Percentiles rank a stretch among this genome's conserved stretches.
Evolutionary conservation across 64 coral and sea anemone genomes (phyloP).

Genomic region (Porites australiensis): DNA sequence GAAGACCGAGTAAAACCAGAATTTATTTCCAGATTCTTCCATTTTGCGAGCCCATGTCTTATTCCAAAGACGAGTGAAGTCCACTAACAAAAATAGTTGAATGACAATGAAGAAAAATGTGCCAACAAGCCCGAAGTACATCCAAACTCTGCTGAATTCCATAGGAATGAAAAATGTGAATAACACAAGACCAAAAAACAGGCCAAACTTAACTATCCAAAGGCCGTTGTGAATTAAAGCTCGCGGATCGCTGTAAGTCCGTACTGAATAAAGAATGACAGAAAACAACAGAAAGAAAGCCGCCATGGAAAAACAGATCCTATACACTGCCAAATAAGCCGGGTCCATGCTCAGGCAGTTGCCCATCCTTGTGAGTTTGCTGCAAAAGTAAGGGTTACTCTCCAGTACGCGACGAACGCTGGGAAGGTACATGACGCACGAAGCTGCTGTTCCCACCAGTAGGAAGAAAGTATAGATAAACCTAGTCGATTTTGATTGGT

Average conservation of each 20-base stretch:
- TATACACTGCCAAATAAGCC: conserved; percentile 92
- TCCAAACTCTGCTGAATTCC: conserved; percentile 92
- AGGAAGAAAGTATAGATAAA: conserved; percentile 90
- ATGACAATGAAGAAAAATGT: conserved; percentile 91
- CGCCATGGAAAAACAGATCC: conserved; percentile 97
- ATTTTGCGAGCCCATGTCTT: conserved; percentile 52
- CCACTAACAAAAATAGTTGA: conserved; percentile 81
- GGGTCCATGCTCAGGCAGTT: conserved; percentile 95
- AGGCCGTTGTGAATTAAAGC: conserved; percentile 83
- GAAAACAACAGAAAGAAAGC: conserved; percentile 92
- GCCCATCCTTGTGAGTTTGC: conserved; percentile 74
- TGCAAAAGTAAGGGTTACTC: conserved; percentile 87
- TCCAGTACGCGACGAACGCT: conserved; percentile 59
- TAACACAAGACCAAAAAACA: conserved; percentile 91
- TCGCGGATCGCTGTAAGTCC: conserved; percentile 71
- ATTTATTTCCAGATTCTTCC: conserved; percentile 59
- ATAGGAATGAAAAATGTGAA: conserved; percentile 94
- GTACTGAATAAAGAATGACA: conserved; percentile 74
- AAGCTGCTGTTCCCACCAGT: conserved; percentile 67
- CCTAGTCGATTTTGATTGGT: conserved; percentile 72
- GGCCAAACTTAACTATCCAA: conserved; percentile 94
- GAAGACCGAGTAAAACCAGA: conserved; percentile 72
- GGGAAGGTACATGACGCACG: conserved; percentile 85
- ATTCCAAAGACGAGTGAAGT: conserved; percentile 72
- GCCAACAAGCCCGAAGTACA: conserved; percentile 80